phyloP scores from a whole-genome alignment of 1,140 invertebrate species.

The Caenorhabditis elegans region WBcel235 BX284605.5:6016501-6017000 shows the following conservation, averaged over 20 bases:
- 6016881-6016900: slow-evolving; percentile 94
- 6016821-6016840: slow-evolving; percentile 95
- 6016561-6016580: slow-evolving; percentile 98
- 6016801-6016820: slow-evolving; percentile 97
- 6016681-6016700: slow-evolving; percentile 96
- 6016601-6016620: slow-evolving; percentile 97
- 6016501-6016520: slow-evolving; percentile 98
- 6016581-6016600: slow-evolving; percentile 98
- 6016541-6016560: slow-evolving; percentile 96
- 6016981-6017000: slow-evolving; percentile 99
- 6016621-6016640: slow-evolving; percentile 95
- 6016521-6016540: slow-evolving; percentile 96
- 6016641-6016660: slow-evolving; percentile 99
- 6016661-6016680: slow-evolving; percentile 98
- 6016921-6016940: slow-evolving; percentile 99
- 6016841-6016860: slow-evolving; percentile 99
- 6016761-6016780: slow-evolving; percentile 92
- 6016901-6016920: slow-evolving; percentile 98
- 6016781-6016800: slow-evolving; percentile 99
- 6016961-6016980: slow-evolving; percentile 99
- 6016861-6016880: slow-evolving; percentile 92
- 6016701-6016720: slow-evolving; percentile 99
- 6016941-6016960: slow-evolving; percentile 97
- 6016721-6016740: slow-evolving; percentile 99
- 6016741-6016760: slow-evolving; percentile 97